A percentile compares a stretch with the other conserved stretches of the same genome.
phyloP scores from a whole-genome alignment of 2,113 vertebrate genomes.

The Sebastes schlegelii region DNA sequence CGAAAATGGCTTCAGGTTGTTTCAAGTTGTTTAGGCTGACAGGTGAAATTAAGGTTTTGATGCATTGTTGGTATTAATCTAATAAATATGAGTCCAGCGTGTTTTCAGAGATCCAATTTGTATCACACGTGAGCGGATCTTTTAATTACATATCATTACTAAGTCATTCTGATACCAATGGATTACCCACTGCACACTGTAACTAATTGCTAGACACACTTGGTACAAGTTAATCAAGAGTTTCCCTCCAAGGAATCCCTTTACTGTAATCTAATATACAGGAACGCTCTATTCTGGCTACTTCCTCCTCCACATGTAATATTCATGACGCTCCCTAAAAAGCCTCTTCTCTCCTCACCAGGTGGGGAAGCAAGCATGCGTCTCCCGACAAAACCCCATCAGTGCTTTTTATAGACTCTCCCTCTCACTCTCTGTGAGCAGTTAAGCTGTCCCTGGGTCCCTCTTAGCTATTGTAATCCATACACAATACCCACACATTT shows the following conservation, averaged over 20 bases:
- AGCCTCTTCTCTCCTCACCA: constrained; percentile 60
- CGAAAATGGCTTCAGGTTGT: constrained; percentile 19
- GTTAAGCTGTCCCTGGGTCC: constrained; percentile 78
- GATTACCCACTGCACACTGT: constrained; percentile 75
- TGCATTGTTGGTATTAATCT: constrained; percentile 22
- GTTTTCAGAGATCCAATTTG: constrained; percentile 73
- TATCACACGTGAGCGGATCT: constrained; percentile 67
- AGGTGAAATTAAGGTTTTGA: constrained; percentile 31
- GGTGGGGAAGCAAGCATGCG: constrained; percentile 62
- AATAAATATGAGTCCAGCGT: constrained; percentile 45
- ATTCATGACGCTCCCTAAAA: constrained; percentile 68
- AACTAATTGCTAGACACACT: constrained; percentile 78
- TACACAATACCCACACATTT: constrained; percentile 76
- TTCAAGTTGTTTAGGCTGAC: constrained; percentile 18
- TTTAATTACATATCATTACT: constrained; percentile 80
- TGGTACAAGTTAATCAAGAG: constrained; percentile 76
- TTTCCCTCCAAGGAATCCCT: constrained; percentile 73
- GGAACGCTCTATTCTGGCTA: constrained; percentile 62
- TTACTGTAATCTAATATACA: constrained; percentile 70
- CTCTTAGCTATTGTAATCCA: constrained; percentile 80
- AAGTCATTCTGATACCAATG: constrained; percentile 73
- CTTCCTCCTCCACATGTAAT: constrained; percentile 59
- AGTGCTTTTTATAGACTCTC: constrained; percentile 73
- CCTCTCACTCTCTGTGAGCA: constrained; percentile 50
- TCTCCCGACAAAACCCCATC: constrained; percentile 53